These are phyloP conservation scores for Pelosia muscerda DNA, from an alignment of 2,888 invertebrate genomes.

Conservation along the genomic window DNA sequence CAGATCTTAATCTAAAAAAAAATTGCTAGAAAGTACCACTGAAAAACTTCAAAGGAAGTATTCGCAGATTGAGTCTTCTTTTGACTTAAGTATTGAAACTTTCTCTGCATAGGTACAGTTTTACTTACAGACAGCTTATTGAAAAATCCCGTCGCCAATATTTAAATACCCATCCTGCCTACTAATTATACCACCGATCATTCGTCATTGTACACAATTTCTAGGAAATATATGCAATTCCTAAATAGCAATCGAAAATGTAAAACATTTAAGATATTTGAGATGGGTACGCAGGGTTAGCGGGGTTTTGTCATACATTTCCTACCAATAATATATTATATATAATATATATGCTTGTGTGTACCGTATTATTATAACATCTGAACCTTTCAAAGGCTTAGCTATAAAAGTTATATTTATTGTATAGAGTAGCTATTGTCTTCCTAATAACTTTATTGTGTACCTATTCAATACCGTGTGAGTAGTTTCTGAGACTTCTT, in stretches of 20 bases:
- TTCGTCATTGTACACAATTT: no score
- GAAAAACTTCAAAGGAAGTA: not conserved
- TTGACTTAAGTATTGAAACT: not conserved
- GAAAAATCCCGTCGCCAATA: not conserved
- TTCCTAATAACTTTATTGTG: not conserved
- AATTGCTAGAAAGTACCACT: not conserved
- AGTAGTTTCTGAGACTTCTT: not conserved
- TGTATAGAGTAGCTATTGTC: not conserved
- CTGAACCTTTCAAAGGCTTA: no score
- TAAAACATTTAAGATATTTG: no score
- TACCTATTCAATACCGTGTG: not conserved
- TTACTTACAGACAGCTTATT: not conserved
- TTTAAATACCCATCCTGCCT: not conserved
- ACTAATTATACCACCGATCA: not conserved
- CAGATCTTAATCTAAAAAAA: not conserved
- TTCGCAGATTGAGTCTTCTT: not conserved
- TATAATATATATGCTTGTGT: not conserved
- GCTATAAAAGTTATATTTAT: no score
- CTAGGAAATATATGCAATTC: no score
- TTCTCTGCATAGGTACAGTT: not conserved
- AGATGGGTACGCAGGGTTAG: no score
- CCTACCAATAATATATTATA: no score
- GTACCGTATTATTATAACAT: no score
- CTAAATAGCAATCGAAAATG: no score
- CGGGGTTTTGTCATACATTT: no score